Percentiles rank a stretch among this genome's conserved stretches.
phyloP scores from a whole-genome alignment of 2,797 vertebrate genomes.

The Adelosebastes latens region DNA sequence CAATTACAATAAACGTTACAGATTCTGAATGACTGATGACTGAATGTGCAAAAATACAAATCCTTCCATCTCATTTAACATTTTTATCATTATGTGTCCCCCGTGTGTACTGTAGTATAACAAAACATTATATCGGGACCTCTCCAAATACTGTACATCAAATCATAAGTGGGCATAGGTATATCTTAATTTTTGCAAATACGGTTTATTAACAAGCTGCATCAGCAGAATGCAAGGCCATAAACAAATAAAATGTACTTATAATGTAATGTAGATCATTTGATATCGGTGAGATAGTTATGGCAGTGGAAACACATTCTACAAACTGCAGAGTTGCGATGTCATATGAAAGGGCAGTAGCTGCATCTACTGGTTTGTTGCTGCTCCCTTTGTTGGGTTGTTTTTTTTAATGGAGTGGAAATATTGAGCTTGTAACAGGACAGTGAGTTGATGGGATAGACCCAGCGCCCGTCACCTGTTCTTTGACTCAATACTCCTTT shows the following conservation, averaged over 20 bases:
- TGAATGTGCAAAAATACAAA: background rate
- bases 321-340: background rate
- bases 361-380: background rate
- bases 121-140: background rate
- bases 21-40: background rate
- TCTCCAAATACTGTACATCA: background rate
- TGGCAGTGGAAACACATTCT: background rate
- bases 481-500: conserved; percentile 4
- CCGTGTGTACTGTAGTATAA: background rate
- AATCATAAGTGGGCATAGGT: background rate
- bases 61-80: background rate
- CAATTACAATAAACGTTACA: background rate
- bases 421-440: conserved; percentile 40
- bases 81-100: background rate
- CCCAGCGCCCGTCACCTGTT: background rate
- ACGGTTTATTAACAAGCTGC: background rate
- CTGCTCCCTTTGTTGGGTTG: background rate
- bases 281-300: background rate
- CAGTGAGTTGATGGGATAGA: conserved; percentile 32
- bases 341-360: background rate
- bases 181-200: background rate
- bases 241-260: background rate
- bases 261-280: background rate
- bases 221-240: background rate
- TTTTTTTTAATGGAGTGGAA: conserved; percentile 40